Evolutionary conservation across 92 coral and sea anemone genomes (phyloP).

Genomic region (Metridium senile): DNA sequence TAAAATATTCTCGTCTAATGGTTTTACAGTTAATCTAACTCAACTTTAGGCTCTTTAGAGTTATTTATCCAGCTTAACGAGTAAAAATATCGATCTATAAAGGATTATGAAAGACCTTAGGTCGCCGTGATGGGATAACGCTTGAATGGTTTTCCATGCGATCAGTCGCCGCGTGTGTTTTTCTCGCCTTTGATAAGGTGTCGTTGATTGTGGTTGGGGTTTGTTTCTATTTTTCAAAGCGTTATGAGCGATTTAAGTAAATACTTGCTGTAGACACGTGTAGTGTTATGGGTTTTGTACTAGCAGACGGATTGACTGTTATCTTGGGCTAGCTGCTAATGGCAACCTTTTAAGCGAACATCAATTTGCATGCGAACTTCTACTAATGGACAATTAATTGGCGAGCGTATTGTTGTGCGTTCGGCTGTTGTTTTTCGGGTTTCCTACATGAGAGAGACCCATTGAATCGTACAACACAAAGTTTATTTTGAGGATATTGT

Average conservation of each 20-base stretch:
- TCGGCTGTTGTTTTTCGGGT: constrained; percentile 66
- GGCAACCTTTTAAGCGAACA: constrained; percentile 95
- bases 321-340: constrained; percentile 88
- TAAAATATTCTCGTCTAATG: constrained; percentile 13
- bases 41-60: constrained; percentile 19
- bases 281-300: constrained; percentile 37
- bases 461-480: constrained; percentile 3
- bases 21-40: constrained; percentile 20
- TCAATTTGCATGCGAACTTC: constrained; percentile 86
- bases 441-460: constrained; percentile 42
- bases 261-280: constrained; percentile 49
- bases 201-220: constrained; percentile 35
- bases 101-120: constrained; percentile 48
- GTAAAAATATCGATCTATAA: constrained; percentile 31
- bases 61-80: constrained; percentile 47
- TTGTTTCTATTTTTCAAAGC: constrained; percentile 29
- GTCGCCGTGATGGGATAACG: constrained; percentile 41
- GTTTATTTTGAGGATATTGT: constrained; percentile 5
- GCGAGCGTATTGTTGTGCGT: constrained; percentile 85
- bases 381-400: constrained; percentile 99
- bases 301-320: constrained; percentile 57
- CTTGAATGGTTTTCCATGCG: constrained; percentile 47
- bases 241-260: constrained; percentile 32
- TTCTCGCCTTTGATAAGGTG: constrained; percentile 10
- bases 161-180: constrained; percentile 38